Conservation (phyloP, 2,888 invertebrate species). For the Acanthoscelides obtectus region DNA sequence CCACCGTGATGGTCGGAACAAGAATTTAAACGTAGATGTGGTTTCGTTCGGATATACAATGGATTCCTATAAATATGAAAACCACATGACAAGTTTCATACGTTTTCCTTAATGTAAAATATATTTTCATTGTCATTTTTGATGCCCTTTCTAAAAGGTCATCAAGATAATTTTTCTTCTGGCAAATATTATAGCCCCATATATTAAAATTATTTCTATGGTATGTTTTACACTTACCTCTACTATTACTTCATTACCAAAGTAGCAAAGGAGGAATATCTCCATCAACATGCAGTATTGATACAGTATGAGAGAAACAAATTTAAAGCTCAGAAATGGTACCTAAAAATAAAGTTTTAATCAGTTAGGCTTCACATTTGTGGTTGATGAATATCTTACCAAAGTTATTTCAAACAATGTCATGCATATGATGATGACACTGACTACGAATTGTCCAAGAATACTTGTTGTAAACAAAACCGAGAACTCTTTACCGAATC, state of each 20-base stretch:
- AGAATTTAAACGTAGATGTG: no score
- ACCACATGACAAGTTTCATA: no score
- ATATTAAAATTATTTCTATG: no score
- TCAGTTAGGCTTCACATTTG: not conserved
- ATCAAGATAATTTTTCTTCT: no score
- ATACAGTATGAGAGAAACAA: slow-evolving; percentile 53
- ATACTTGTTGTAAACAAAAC: slow-evolving; percentile 19
- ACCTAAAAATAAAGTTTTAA: slow-evolving; percentile 16
- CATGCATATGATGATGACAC: slow-evolving; percentile 40
- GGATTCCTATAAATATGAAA: no score
- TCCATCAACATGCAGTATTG: slow-evolving; percentile 54
- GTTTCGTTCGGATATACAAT: no score
- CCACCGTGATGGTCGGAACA: no score
- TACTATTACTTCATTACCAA: slow-evolving; percentile 54
- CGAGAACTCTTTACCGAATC: slow-evolving; percentile 20
- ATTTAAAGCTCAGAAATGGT: slow-evolving; percentile 27
- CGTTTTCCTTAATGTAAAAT: no score
- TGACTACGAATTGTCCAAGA: slow-evolving; percentile 19
- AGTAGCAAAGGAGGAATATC: slow-evolving; percentile 55
- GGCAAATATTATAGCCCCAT: no score
- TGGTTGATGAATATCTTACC: slow-evolving; percentile 28
- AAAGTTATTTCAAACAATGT: slow-evolving; percentile 42
- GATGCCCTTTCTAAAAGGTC: no score
- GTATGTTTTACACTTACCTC: no score
- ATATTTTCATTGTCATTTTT: no score